These are phyloP conservation scores for Tupiocoris notatus DNA, from an alignment of 2,888 invertebrate species.

Conservation along the genomic window DNA sequence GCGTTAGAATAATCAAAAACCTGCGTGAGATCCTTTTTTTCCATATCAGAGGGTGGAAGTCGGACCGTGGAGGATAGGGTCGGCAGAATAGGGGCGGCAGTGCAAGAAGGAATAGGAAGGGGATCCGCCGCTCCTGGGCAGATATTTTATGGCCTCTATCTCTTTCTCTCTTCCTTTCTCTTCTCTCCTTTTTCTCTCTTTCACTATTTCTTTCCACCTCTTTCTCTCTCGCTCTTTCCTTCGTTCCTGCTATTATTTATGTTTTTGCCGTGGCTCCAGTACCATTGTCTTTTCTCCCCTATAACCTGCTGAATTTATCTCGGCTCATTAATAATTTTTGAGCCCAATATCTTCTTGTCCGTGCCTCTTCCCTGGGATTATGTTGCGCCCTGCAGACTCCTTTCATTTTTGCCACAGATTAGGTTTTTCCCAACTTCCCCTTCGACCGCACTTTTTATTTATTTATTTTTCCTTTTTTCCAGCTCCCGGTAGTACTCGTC, in stretches of 20 bases:
- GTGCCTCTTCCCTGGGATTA: slow-evolving; percentile 43
- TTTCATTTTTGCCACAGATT: slow-evolving; percentile 43
- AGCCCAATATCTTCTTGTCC: slow-evolving; percentile 47
- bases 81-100: background rate
- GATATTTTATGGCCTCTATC: slow-evolving; percentile 49
- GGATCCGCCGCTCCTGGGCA: slow-evolving; percentile 34
- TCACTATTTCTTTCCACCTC: slow-evolving; percentile 22
- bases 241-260: slow-evolving; percentile 47
- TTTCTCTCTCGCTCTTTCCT: slow-evolving; percentile 44
- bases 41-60: slow-evolving; percentile 48
- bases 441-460: slow-evolving; percentile 40
- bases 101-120: slow-evolving; percentile 9
- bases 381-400: slow-evolving; percentile 41
- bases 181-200: slow-evolving; percentile 5
- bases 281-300: slow-evolving; percentile 46
- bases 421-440: slow-evolving; percentile 35
- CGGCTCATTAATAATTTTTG: slow-evolving; percentile 49
- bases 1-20: slow-evolving; percentile 51
- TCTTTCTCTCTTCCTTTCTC: slow-evolving; percentile 30
- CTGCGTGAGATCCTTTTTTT: slow-evolving; percentile 49
- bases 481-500: background rate
- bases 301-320: slow-evolving; percentile 49
- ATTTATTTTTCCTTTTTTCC: slow-evolving; percentile 13
- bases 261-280: slow-evolving; percentile 45
- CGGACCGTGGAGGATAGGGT: slow-evolving; percentile 30